Conservation (phyloP, 2,888 invertebrate genomes). For the Yponomeuta sedellus region DNA sequence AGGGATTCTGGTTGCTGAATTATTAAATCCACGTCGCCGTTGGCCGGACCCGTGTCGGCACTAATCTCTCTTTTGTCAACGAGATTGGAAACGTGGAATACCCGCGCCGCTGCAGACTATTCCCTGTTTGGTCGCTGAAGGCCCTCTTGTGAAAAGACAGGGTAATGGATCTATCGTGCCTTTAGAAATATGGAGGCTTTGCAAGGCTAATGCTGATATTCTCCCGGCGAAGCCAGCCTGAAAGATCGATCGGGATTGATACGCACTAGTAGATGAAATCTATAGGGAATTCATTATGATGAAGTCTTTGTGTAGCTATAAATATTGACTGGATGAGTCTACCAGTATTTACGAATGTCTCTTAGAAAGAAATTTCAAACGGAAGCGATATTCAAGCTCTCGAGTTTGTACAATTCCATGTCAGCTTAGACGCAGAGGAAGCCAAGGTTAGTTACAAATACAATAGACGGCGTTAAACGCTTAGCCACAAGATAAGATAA, state of each 20-base stretch:
- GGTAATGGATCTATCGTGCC: constrained; percentile 1
- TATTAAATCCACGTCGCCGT: constrained; percentile 43
- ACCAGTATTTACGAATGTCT: no score
- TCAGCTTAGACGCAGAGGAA: no score
- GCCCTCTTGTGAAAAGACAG: constrained; percentile 10
- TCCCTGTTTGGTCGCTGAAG: constrained; percentile 8
- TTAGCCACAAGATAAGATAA: no score
- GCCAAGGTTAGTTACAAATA: no score
- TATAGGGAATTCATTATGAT: not conserved
- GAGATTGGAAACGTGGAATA: constrained; percentile 26
- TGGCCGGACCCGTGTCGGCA: constrained; percentile 32
- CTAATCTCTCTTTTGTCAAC: constrained; percentile 57
- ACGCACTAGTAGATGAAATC: not conserved
- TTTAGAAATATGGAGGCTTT: constrained; percentile 3
- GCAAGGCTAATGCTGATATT: not conserved
- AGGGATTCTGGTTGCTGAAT: constrained; percentile 33
- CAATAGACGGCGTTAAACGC: no score
- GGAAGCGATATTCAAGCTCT: no score
- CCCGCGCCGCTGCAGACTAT: constrained; percentile 14
- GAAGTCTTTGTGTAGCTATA: not conserved
- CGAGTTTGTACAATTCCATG: no score
- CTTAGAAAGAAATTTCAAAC: no score
- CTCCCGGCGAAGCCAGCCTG: not conserved
- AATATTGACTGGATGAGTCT: not conserved
- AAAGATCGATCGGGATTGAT: not conserved